phyloP scores from a whole-genome alignment of 1,140 invertebrate species.

The Cotesia chilonis region DNA sequence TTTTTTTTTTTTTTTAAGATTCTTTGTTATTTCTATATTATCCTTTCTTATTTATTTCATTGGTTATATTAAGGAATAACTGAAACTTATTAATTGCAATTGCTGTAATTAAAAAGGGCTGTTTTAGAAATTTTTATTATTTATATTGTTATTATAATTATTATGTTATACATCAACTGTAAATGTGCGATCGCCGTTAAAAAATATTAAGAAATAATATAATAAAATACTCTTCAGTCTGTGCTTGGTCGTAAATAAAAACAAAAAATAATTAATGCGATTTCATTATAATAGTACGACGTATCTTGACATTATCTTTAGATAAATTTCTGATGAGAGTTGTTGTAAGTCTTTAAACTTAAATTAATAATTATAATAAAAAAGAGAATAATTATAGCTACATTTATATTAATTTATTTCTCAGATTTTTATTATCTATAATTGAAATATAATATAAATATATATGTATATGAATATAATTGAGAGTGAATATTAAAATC shows the following conservation, averaged over 20 bases:
- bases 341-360: constrained; percentile 19
- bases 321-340: constrained; percentile 2
- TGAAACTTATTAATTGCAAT: too few species aligned
- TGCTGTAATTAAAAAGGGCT: too few species aligned
- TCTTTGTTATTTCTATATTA: constrained; percentile 14
- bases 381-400: constrained; percentile 38
- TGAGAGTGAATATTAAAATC: constrained; percentile 44
- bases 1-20: constrained; percentile 22
- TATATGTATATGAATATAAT: constrained; percentile 52
- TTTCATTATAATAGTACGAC: constrained; percentile 12
- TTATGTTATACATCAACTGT: too few species aligned
- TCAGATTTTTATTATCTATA: constrained; percentile 46
- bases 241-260: constrained; percentile 2
- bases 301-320: constrained; percentile 21
- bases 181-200: too few species aligned
- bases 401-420: constrained; percentile 46
- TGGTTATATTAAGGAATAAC: constrained; percentile 1
- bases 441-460: constrained; percentile 50
- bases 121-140: too few species aligned
- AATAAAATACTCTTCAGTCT: not conserved
- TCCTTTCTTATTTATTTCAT: constrained; percentile 6
- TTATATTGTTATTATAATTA: too few species aligned
- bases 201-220: too few species aligned
- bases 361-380: not conserved
- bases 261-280: not conserved